These are phyloP conservation scores for Probosciger aterrimus DNA, from an alignment of 2,113 vertebrate genomes.

Conservation along the genomic window DNA sequence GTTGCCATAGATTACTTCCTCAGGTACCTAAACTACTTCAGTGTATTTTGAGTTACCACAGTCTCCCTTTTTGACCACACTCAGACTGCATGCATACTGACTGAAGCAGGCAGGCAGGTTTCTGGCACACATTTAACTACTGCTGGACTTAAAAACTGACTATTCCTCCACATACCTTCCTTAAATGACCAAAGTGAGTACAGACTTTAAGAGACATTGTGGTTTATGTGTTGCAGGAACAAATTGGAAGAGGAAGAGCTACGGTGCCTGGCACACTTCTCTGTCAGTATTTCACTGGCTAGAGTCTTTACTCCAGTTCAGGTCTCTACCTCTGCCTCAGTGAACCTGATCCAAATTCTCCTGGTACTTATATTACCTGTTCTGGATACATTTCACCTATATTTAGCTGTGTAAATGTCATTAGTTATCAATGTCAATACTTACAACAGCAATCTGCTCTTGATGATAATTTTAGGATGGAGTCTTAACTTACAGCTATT, in stretches of 20 bases:
- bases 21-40: background rate
- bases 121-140: background rate
- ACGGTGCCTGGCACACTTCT: background rate
- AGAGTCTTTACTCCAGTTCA: background rate
- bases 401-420: background rate
- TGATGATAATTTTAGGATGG: background rate
- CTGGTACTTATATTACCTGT: background rate
- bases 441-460: background rate
- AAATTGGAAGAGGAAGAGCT: background rate
- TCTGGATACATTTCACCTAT: background rate
- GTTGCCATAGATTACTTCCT: background rate
- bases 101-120: background rate
- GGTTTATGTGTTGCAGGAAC: background rate
- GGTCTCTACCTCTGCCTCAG: background rate
- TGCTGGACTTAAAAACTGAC: background rate
- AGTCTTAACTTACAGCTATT: background rate
- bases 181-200: fast-evolving
- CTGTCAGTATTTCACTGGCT: background rate
- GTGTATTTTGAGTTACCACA: background rate
- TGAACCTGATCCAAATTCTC: background rate
- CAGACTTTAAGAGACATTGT: background rate
- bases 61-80: background rate
- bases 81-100: fast-evolving
- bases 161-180: background rate
- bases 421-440: background rate